Evolutionary conservation across 64 coral and sea anemone species (phyloP).

Genomic region (Dendronephthya gigantea): DNA sequence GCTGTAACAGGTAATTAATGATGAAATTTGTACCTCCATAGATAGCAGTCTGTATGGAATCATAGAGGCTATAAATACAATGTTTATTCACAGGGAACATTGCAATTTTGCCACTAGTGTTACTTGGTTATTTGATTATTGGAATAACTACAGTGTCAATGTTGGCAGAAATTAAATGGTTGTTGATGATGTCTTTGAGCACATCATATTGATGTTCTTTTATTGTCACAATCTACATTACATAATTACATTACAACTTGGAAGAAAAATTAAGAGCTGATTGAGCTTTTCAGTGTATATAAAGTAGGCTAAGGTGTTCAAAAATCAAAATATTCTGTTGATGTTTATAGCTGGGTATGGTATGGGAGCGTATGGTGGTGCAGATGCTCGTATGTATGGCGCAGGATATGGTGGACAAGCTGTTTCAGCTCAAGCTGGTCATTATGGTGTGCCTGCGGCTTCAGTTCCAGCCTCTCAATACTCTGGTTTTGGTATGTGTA

Average conservation of each 20-base stretch:
- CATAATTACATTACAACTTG: no score
- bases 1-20: neutral
- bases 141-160: neutral
- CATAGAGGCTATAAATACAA: no score
- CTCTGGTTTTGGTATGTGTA: neutral
- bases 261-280: no score
- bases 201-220: no score
- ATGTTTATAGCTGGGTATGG: neutral
- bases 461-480: neutral
- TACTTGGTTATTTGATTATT: neutral
- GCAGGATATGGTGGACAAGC: neutral
- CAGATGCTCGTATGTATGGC: conserved; percentile 6
- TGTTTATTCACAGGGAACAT: no score
- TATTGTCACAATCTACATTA: no score
- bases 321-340: no score
- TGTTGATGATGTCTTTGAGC: no score
- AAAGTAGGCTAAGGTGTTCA: no score
- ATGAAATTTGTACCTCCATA: neutral
- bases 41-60: no score
- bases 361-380: neutral
- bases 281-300: no score
- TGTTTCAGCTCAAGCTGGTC: neutral
- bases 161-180: neutral
- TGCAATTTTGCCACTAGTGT: neutral
- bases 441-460: neutral